Evolutionary conservation across 2,888 invertebrate species (phyloP).

Genomic region (Mythimna ferrago): DNA sequence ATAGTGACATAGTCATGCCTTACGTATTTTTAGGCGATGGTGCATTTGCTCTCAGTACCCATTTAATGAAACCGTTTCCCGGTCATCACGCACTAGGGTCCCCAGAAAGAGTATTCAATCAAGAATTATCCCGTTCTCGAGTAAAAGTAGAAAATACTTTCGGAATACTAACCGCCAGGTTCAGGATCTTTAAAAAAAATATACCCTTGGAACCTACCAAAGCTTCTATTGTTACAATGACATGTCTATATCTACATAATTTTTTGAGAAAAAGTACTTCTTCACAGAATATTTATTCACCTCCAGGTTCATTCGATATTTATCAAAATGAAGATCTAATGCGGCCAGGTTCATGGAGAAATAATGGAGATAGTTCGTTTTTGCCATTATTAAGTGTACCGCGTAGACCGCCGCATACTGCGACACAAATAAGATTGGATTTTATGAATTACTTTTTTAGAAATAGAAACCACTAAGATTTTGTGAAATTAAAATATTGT

Average conservation of each 20-base stretch:
- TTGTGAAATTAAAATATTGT: neutral
- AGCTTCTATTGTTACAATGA: neutral
- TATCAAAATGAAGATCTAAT: too few relatives aligned
- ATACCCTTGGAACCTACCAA: neutral
- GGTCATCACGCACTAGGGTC: neutral
- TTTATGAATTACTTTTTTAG: conserved; percentile 11
- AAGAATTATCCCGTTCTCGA: neutral
- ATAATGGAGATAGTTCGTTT: too few relatives aligned
- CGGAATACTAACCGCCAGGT: neutral
- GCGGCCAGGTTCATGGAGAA: too few relatives aligned
- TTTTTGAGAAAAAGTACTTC: conserved; percentile 1
- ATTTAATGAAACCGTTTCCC: conserved; percentile 2
- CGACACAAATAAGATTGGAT: conserved; percentile 5
- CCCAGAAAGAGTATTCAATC: conserved; percentile 3
- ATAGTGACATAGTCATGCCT: neutral
- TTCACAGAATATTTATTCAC: neutral
- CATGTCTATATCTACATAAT: conserved; percentile 1
- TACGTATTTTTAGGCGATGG: conserved; percentile 1
- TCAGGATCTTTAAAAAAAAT: neutral
- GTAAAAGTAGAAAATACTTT: neutral
- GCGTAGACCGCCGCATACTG: neutral
- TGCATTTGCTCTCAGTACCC: neutral
- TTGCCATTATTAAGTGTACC: neutral
- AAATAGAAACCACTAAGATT: conserved; percentile 1
- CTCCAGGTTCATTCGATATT: conserved; percentile 6